Base-by-base conservation (phyloP, 2,113 vertebrate species). In the Festucalex cinctus region DNA sequence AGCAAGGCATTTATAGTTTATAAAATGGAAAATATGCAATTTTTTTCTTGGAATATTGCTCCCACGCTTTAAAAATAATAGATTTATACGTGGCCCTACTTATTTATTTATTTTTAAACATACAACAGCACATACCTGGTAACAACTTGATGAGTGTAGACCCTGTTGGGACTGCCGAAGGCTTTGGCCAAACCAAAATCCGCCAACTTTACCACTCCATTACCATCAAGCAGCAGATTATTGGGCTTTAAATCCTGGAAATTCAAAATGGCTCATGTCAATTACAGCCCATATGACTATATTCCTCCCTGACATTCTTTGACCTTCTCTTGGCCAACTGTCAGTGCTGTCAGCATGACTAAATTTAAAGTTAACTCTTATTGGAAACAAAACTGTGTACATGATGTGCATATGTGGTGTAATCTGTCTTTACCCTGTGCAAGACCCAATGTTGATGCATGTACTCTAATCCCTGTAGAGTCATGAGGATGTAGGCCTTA, bases 401-500 rank as follows among this genome's bases (percentile, higher is more conserved):
- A 51, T n/a, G n/a, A 24, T 39, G 1, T 39, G 26, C 56, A 57
- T 63, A 10, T 66, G 12, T 10, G 19, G 10, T 43, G 0, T 3
- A 57, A 0, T n/a, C 28, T 1, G 57, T 53, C 9, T 92, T 94
- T 91, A 99, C 97, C 91, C 97, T 95, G 80, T 99, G 97, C 0
- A 99, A 78, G 76, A 99, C 94, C 97, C 97, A 99, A 68, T 98
- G 94, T 17, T 93, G 92, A 85, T 99, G 97, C 77, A 99, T 92
- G 84, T 95, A 99, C 69, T 99, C 97, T 76, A 99, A 86, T 32
- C 97, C 97, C 84, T 99, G 97, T 73, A 99, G 92, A 1, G 97
- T 98, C 97, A 99, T 98, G 68, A 98, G 83, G 91, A 95, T 94
- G 77, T 98, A 99, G 8, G 97, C 95, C 88, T 99, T 99, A 87